A percentile compares a stretch with the other conserved stretches of the same genome.
Evolutionary conservation across 1,140 invertebrate species (phyloP).

Genomic region (Latrodectus geometricus): DNA sequence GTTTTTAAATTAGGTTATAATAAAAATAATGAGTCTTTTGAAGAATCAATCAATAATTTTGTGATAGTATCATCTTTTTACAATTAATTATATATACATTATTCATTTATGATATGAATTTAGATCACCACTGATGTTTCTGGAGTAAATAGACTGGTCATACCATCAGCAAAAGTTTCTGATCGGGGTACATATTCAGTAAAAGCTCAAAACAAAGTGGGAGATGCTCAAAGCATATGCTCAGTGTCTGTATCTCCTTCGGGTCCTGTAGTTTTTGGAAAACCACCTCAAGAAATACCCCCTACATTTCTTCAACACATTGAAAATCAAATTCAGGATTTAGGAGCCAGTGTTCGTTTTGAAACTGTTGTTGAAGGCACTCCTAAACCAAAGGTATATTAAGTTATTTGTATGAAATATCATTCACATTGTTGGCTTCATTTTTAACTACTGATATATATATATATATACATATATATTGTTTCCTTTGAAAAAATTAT

Average conservation of each 20-base stretch:
- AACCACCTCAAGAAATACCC: conserved; percentile 64
- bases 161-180: conserved; percentile 91
- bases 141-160: conserved; percentile 74
- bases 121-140: conserved; percentile 64
- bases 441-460: no score
- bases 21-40: background rate
- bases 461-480: no score
- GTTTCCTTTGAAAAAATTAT: no score
- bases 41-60: no score
- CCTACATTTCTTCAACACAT: conserved; percentile 79
- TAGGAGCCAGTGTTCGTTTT: conserved; percentile 76
- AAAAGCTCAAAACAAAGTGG: conserved; percentile 93
- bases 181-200: conserved; percentile 97
- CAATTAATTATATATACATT: background rate
- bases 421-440: no score
- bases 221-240: conserved; percentile 86
- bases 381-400: conserved; percentile 78
- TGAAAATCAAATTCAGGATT: conserved; percentile 71
- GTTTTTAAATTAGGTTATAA: background rate
- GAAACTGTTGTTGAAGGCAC: conserved; percentile 79
- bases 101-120: background rate
- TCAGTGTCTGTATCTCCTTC: conserved; percentile 76
- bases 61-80: background rate
- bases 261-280: conserved; percentile 45
- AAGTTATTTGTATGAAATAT: no score